Conservation (phyloP, 2,113 vertebrate genomes). For the Geococcyx californianus region DNA sequence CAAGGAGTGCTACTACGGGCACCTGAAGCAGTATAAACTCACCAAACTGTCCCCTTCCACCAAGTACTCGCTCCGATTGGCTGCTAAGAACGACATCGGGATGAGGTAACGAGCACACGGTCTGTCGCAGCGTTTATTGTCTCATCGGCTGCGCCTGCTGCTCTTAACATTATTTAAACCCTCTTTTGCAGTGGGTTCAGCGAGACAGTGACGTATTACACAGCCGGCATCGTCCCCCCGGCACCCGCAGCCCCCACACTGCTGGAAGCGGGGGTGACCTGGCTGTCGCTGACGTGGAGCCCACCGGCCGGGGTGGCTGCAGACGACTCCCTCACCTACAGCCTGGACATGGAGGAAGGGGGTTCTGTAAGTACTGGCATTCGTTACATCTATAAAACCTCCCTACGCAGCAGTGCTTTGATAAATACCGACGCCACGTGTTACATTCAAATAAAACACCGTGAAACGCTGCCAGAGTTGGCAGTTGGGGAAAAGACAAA, state of each 20-base stretch:
- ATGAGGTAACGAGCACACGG: slow-evolving; percentile 67
- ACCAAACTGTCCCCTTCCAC: slow-evolving; percentile 77
- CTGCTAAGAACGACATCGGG: slow-evolving; percentile 82
- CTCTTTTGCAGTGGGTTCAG: slow-evolving; percentile 75
- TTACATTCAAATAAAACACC: background rate
- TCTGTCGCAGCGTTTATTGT: background rate
- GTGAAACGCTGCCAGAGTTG: background rate
- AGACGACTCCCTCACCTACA: slow-evolving; percentile 75
- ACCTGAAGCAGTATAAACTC: slow-evolving; percentile 81
- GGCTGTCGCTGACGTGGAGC: slow-evolving; percentile 76
- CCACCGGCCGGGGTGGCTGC: slow-evolving; percentile 54
- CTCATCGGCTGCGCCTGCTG: background rate
- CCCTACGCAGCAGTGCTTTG: background rate
- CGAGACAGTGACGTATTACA: slow-evolving; percentile 72
- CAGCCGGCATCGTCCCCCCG: slow-evolving; percentile 71
- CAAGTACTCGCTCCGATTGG: slow-evolving; percentile 80
- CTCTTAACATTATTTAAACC: background rate
- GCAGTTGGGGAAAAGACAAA: background rate
- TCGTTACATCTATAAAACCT: background rate
- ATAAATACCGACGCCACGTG: background rate
- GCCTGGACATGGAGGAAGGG: slow-evolving; percentile 81
- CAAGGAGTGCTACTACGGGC: slow-evolving; percentile 81
- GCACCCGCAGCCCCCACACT: slow-evolving; percentile 66
- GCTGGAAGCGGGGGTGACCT: slow-evolving; percentile 68
- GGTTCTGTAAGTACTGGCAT: slow-evolving; percentile 72